These are phyloP conservation scores for Acheta domesticus DNA, from an alignment of 2,888 invertebrate species.

Conservation along the genomic window DNA sequence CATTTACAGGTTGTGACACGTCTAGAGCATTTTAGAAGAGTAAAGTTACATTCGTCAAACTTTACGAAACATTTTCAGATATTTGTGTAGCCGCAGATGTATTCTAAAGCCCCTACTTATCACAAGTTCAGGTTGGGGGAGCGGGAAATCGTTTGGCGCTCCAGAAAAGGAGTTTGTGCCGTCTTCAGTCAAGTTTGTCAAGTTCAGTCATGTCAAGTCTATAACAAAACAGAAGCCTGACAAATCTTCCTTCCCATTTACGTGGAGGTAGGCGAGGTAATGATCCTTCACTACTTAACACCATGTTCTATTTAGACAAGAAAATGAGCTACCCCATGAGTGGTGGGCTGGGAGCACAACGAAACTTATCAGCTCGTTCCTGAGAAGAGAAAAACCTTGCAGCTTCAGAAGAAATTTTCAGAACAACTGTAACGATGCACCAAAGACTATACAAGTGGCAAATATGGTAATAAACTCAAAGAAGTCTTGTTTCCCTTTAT, in stretches of 20 bases:
- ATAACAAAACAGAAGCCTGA: neutral
- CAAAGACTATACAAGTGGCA: neutral
- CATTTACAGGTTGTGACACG: neutral
- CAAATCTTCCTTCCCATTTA: neutral
- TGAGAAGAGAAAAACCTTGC: neutral
- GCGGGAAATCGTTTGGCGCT: neutral
- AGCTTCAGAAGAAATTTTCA: neutral
- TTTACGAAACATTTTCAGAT: neutral
- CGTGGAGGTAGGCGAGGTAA: neutral
- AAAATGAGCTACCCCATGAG: too few species aligned
- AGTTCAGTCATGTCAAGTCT: neutral
- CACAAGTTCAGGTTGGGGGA: neutral
- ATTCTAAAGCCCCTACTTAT: neutral
- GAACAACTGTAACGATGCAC: neutral
- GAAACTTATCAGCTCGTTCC: neutral
- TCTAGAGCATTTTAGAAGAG: conserved; percentile 6
- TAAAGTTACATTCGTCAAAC: conserved; percentile 19
- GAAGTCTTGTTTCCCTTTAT: too few species aligned
- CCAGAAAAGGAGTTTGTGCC: neutral
- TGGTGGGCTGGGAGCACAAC: neutral
- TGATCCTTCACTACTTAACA: neutral
- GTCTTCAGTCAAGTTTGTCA: neutral
- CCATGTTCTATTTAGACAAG: neutral
- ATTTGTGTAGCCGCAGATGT: neutral
- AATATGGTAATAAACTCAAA: too few species aligned